Evolutionary conservation across 2,797 vertebrate species (phyloP), one percentile per base, ranked within the genome.

Genomic region (Tachyglossus aculeatus): DNA sequence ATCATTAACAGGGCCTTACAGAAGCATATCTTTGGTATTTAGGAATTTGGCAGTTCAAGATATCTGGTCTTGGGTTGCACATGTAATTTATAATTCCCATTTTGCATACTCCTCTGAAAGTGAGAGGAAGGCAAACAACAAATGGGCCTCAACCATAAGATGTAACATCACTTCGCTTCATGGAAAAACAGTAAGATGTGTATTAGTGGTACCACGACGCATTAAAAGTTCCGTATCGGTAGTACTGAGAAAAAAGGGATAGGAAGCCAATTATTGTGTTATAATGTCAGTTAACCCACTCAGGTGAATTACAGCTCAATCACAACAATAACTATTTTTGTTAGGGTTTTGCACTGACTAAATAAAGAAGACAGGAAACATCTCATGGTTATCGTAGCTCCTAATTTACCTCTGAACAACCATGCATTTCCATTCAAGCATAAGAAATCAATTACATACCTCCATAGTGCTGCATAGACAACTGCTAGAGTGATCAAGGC

Each of bases 391-490:
- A 60, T 51, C 50, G 66, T 19, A 74, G 39, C 60, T 24, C 21
- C 36, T 9, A 61, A 62, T 74, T 69, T 68, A 71, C 60, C 27
- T 61, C 48, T 56, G 37, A 70, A 38, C 36, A 67, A 47, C 19
- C 22, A 6, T 5, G 7, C 9, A 55, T 69, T 67, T 43, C n/a
- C 51, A 60, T 32, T 74, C 33, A 64, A 54, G 27, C 55, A 65
- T 57, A 38, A n/a, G 38, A 33, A 59, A 32, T 21, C 70, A 61
- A 59, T 85, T 71, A 91, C 90, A 85, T 95, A 99, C 97, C 98
- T 99, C 97, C 98, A 99, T 78, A 99, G 87, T 3, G 96, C 93
- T 81, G 94, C 96, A 74, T 99, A 99, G 89, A 99, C 97, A 88
- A 98, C 95, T 67, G 97, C 93, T 88, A 99, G 90, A 34, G 96